Evolutionary conservation across 1,140 invertebrate species (phyloP), one percentile per base, ranked within the genome.

Genomic region (Batillaria attramentaria): DNA sequence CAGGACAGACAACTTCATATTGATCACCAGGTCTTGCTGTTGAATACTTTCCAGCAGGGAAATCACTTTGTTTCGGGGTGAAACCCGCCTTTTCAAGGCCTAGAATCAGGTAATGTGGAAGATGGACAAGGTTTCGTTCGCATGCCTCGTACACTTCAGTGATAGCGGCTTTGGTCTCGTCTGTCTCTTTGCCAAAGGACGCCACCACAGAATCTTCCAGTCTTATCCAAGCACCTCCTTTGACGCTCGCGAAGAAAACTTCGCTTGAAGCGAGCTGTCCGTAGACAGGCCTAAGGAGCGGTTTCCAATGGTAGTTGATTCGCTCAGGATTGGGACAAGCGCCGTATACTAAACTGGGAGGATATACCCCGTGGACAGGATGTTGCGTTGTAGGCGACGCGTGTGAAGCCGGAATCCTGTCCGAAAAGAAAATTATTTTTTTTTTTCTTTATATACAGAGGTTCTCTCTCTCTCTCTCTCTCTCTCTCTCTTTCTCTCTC

Each of bases 251-350:
- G 72, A 37, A 57, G 72, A 39, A 73, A 20, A 73, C 8, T 5
- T 4, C 16, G 4, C n/a, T 31, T 13, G 0, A 10, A 16, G 28
- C n/a, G 28, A 73, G 46, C 20, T 13, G 13, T 8, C 28, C 42
- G n/a, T 57, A 57, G 18, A 73, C 10, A 31, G 72, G 46, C 10
- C 10, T 1, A 5, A 73, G 46, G 28, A 73, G 46, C 33, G 72
- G 46, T 20, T 39, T 43, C 72, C 72, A 73, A 6, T 37, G 46
- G 18, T n/a, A 39, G n/a, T 43, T 73, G 50, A 73, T 33, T 20
- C 31, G 54, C 8, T 5, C 20, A 1, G 18, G 6, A n/a, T 73
- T 24, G 18, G 72, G 72, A 6, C 46, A 73, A 28, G 39, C 13
- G 10, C 37, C 35, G 46, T 73, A 73, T 18, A 73, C 35, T n/a